Base-by-base conservation (phyloP, 2,113 vertebrate species). In the Xenotilapia flavipinnis region DNA sequence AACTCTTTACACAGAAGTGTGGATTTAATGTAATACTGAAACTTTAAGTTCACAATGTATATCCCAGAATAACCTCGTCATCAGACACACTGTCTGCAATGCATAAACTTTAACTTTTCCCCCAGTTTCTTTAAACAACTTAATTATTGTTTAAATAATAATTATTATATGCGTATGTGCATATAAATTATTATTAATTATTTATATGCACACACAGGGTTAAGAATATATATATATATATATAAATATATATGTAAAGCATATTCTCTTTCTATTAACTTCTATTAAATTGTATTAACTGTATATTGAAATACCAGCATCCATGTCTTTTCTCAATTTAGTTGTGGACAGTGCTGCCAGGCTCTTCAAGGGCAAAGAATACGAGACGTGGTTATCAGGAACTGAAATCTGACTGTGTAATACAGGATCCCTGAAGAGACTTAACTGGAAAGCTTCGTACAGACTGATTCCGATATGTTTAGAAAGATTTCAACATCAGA, bases 91-190 rank as follows among this genome's bases (percentile, higher is more conserved):
- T 47, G 68, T 45, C 40, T 73, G 68, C 5, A 14, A 28, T 75
- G 40, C 21, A 45, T 19, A 28, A 75, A 26, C 23, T 28, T 26
- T 0, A 45, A 45, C 5, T 6, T 28, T 47, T 0, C 5, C 13
- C n/a, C n/a, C 33, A 33, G 33, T 33, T 33, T 33, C 33, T 33
- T 33, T 33, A 33, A 33, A 33, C 33, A 8, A 33, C 33, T 33
- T 51, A 58, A 31, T 58, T 31, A 17, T 31, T 58, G 26, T 58
- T 58, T 6, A 58, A 58, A 58, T 31, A 17, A 31, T 58, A 0
- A 58, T 31, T 58, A 58, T 58, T 31, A 58, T 58, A 17, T 60
- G 56, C 3, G 1, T 60, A 60, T 60, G 9, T 60, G 15, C 56
- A 60, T 60, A 60, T 33, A 33, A 60, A 60, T 60, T 33, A 60